These are phyloP conservation scores for Chaenodraco wilsoni DNA, from an alignment of 2,797 vertebrate genomes.

Conservation along the genomic window DNA sequence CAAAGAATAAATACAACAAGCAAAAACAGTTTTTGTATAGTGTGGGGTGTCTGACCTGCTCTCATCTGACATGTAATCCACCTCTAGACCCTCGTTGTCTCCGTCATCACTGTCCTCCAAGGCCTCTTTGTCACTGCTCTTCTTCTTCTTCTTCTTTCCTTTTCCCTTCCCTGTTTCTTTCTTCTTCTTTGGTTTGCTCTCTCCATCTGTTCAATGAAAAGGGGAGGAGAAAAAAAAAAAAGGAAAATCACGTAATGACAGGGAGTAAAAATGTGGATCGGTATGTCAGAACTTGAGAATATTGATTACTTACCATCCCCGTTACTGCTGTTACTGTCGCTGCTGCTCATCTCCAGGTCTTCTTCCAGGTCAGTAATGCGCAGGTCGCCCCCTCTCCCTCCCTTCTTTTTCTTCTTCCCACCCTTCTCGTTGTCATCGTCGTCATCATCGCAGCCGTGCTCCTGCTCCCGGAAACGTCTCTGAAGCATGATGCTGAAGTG, in stretches of 20 bases:
- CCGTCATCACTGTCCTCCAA: conserved; percentile 94
- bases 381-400: conserved; percentile 84
- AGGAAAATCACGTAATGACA: neutral
- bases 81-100: conserved; percentile 92
- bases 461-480: conserved; percentile 89
- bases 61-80: conserved; percentile 94
- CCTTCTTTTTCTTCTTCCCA: conserved; percentile 70
- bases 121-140: conserved; percentile 85
- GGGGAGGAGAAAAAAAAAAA: neutral
- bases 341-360: conserved; percentile 91
- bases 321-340: conserved; percentile 87
- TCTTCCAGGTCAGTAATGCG: conserved; percentile 93
- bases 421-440: conserved; percentile 85
- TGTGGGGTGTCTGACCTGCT: conserved; percentile 86
- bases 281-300: neutral
- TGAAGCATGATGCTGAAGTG: conserved; percentile 98
- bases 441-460: conserved; percentile 84
- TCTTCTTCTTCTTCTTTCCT: conserved; percentile 88
- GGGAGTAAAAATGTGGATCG: too few species aligned
- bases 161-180: conserved; percentile 79
- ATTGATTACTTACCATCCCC: conserved; percentile 82
- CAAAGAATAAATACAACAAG: neutral
- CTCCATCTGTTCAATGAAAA: conserved; percentile 72
- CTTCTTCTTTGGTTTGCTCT: conserved; percentile 80
- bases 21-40: too few species aligned